Conservation (phyloP, 2,888 invertebrate species). For the Ectobius pallidus region DNA sequence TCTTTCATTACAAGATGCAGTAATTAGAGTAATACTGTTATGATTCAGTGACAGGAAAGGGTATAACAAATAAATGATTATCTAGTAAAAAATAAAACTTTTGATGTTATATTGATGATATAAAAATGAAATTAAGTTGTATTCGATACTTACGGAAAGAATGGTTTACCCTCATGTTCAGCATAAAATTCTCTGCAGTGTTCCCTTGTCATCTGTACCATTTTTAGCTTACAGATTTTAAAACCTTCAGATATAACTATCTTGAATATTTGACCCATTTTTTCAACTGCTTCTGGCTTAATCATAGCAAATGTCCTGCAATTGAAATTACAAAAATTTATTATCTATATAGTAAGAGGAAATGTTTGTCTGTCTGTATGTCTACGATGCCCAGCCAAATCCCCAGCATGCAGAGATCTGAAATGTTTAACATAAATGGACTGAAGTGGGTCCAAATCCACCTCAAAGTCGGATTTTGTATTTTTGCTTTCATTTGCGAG, state of each 20-base stretch:
- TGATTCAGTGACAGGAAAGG: too few relatives aligned
- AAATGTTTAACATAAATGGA: too few relatives aligned
- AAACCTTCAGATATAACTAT: slow-evolving; percentile 67
- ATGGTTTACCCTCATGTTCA: slow-evolving; percentile 62
- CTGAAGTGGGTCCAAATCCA: too few relatives aligned
- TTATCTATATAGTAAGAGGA: not conserved
- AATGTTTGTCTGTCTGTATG: too few relatives aligned
- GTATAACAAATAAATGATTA: too few relatives aligned
- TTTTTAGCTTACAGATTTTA: slow-evolving; percentile 71
- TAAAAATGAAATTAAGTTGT: slow-evolving; percentile 19
- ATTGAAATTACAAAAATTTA: slow-evolving; percentile 28
- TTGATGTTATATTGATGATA: not conserved
- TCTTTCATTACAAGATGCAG: too few relatives aligned
- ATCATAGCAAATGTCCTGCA: slow-evolving; percentile 76
- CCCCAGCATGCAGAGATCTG: too few relatives aligned
- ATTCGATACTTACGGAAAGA: slow-evolving; percentile 63
- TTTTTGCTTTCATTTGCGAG: too few relatives aligned
- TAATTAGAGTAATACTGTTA: too few relatives aligned
- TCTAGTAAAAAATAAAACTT: too few relatives aligned
- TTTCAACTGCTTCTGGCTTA: slow-evolving; percentile 72
- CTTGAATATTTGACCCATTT: slow-evolving; percentile 76
- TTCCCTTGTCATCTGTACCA: slow-evolving; percentile 69
- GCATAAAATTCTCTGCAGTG: slow-evolving; percentile 70
- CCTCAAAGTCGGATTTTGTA: too few relatives aligned
- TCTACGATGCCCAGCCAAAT: too few relatives aligned